phyloP scores from a whole-genome alignment of 2,888 invertebrate species.

The Drosophila neonasuta region DNA sequence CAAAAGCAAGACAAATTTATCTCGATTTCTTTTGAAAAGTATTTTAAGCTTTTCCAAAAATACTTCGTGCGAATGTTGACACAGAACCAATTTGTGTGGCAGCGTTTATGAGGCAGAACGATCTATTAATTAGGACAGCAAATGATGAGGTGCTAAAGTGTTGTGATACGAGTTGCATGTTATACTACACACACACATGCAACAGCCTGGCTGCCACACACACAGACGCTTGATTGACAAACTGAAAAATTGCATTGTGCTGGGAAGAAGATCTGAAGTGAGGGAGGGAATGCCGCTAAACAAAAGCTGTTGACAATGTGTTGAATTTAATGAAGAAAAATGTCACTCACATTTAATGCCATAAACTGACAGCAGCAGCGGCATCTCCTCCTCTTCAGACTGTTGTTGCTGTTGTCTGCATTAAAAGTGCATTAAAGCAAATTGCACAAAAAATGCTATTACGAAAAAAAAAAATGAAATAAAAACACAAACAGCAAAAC shows the following conservation, averaged over 20 bases:
- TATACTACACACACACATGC: constrained; percentile 32
- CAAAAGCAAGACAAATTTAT: constrained; percentile 67
- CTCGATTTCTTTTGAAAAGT: constrained; percentile 37
- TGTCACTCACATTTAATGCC: constrained; percentile 59
- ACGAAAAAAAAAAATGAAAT: constrained; percentile 9
- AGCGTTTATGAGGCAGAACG: constrained; percentile 53
- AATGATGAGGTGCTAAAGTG: constrained; percentile 64
- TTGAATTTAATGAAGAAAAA: constrained; percentile 63
- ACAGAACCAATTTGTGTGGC: constrained; percentile 54
- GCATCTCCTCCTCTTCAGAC: background rate
- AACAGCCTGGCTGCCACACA: constrained; percentile 17
- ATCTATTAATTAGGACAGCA: constrained; percentile 48
- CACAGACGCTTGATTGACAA: constrained; percentile 40
- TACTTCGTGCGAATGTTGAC: constrained; percentile 45
- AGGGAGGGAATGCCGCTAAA: constrained; percentile 3
- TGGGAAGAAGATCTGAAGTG: background rate
- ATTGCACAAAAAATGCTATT: constrained; percentile 48
- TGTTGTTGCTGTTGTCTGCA: constrained; percentile 39
- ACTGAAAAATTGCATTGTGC: constrained; percentile 42
- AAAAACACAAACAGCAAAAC: constrained; percentile 2
- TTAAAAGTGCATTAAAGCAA: constrained; percentile 64
- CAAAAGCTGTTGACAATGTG: constrained; percentile 57
- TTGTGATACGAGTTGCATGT: constrained; percentile 33
- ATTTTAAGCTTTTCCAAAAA: constrained; percentile 28
- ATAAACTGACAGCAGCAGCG: constrained; percentile 36